Evolutionary conservation across 2,113 vertebrate species (phyloP).

Genomic region (Python bivittatus): DNA sequence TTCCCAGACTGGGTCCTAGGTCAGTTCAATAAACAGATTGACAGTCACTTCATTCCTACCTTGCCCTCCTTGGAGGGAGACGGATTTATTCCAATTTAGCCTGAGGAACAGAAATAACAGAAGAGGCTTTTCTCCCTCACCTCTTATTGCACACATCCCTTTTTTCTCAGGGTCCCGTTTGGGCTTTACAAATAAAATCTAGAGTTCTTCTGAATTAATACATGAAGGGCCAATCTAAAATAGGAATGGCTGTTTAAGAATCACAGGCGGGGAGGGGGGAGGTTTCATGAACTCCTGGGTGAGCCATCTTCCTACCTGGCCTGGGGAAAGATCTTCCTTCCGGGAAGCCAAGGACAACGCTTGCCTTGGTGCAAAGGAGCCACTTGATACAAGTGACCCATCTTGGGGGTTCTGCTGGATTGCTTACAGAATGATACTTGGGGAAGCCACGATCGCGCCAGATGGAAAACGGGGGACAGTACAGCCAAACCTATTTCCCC

Average conservation of each 20-base stretch:
- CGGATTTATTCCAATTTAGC: constrained; percentile 42
- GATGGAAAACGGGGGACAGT: background rate
- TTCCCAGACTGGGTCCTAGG: background rate
- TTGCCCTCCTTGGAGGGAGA: background rate
- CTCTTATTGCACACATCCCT: background rate
- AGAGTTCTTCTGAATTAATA: background rate
- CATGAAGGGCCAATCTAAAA: constrained; percentile 23
- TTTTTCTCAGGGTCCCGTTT: background rate
- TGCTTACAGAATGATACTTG: background rate
- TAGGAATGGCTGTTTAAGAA: constrained; percentile 34
- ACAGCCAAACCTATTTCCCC: background rate
- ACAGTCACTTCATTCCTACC: background rate
- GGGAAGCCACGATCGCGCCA: no score
- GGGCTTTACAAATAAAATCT: background rate
- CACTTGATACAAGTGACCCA: no score
- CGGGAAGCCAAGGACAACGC: no score
- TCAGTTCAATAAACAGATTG: background rate
- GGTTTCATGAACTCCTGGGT: constrained; percentile 23
- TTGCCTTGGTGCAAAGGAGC: background rate
- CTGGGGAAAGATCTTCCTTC: background rate
- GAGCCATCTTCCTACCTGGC: background rate
- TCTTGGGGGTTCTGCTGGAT: background rate
- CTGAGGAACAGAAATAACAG: background rate
- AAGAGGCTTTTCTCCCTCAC: constrained; percentile 32
- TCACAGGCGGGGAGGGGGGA: constrained; percentile 20